A percentile compares a stretch with the other conserved stretches of the same genome.
These are phyloP conservation scores for Anoplopoma fimbria DNA, from an alignment of 2,113 vertebrate genomes.

Conservation along the genomic window DNA sequence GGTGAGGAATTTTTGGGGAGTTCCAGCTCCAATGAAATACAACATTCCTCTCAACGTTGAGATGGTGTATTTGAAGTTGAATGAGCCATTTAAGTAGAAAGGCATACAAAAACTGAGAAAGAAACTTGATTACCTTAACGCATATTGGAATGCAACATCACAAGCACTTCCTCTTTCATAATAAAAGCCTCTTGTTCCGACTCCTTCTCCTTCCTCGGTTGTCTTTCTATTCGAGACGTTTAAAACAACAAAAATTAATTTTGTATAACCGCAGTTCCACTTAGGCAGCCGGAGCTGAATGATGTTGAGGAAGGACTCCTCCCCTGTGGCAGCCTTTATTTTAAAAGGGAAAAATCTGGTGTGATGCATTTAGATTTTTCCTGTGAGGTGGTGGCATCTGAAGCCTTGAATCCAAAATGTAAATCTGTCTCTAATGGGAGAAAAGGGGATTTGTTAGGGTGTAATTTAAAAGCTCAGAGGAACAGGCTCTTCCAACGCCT, in stretches of 20 bases:
- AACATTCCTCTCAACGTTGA: background rate
- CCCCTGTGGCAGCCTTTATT: slow-evolving; percentile 28
- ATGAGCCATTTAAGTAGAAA: slow-evolving; percentile 1
- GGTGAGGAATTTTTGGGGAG: background rate
- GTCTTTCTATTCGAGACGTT: background rate
- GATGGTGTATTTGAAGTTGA: background rate
- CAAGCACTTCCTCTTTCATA: background rate
- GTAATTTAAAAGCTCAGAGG: slow-evolving; percentile 38
- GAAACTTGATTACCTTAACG: background rate
- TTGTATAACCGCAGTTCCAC: background rate
- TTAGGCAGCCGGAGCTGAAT: background rate
- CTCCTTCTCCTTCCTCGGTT: background rate
- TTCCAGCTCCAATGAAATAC: background rate
- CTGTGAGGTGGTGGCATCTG: slow-evolving; percentile 39
- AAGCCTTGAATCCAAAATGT: slow-evolving; percentile 49
- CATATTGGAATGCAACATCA: background rate
- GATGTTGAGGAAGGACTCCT: slow-evolving; percentile 8
- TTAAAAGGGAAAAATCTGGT: slow-evolving; percentile 3
- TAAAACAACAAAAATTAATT: background rate
- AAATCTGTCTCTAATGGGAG: slow-evolving; percentile 41
- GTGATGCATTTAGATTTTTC: slow-evolving; percentile 1
- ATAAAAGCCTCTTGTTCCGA: background rate
- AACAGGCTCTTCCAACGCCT: background rate
- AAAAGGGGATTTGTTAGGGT: slow-evolving; percentile 41
- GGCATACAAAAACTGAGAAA: background rate